A percentile compares a stretch with the other conserved stretches of the same genome.
Conservation (phyloP, 2,113 vertebrate species). For the Paralichthys olivaceus region DNA sequence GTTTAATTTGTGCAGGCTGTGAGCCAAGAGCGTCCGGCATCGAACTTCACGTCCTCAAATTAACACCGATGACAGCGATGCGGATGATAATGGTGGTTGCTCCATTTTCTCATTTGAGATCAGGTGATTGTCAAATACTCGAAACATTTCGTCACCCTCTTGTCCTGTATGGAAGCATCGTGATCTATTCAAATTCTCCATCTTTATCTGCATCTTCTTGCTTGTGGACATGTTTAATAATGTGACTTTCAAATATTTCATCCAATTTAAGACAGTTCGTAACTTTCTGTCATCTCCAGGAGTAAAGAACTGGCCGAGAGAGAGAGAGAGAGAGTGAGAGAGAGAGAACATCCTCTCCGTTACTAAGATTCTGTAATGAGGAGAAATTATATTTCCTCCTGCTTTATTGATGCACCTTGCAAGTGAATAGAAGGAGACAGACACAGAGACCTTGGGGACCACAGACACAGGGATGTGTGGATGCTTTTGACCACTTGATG, state of each 20-base stretch:
- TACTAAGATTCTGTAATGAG: not conserved
- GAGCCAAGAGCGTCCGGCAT: not conserved
- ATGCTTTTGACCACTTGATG: constrained; percentile 37
- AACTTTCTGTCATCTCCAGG: not conserved
- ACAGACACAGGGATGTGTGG: constrained; percentile 7
- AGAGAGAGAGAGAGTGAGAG: not conserved
- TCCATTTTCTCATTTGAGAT: not conserved
- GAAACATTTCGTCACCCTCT: not conserved
- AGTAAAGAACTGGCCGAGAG: constrained; percentile 6
- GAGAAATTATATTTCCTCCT: constrained; percentile 12
- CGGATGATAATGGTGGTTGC: too few relatives aligned
- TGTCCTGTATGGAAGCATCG: not conserved
- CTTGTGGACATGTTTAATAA: not conserved
- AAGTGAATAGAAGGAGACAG: constrained; percentile 24
- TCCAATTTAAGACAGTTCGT: too few relatives aligned
- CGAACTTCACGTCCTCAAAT: not conserved
- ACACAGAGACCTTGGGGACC: constrained; percentile 20
- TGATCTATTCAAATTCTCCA: not conserved
- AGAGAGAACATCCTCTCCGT: constrained; percentile 2
- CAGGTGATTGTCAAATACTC: not conserved
- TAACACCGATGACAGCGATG: too few relatives aligned
- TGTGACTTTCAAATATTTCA: too few relatives aligned
- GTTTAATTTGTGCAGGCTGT: not conserved
- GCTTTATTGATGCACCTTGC: constrained; percentile 9
- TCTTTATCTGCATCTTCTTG: not conserved